A percentile compares a stretch with the other conserved stretches of the same genome.
phyloP scores from a whole-genome alignment of 2,797 vertebrate genomes.

The Cirrhinus molitorella region DNA sequence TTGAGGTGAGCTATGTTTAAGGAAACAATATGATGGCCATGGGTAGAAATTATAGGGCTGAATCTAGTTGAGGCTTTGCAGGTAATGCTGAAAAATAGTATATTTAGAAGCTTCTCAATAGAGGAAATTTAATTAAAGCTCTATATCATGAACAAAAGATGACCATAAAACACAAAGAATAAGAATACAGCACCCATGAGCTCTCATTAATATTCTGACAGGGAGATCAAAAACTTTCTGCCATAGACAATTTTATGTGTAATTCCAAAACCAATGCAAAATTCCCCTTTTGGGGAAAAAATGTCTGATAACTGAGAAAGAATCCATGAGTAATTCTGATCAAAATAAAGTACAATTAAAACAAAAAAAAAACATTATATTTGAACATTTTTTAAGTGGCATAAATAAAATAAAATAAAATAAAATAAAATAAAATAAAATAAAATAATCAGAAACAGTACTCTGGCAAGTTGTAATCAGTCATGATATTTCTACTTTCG shows the following conservation, averaged over 20 bases:
- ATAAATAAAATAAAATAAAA: too few species aligned
- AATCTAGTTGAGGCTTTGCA: not conserved
- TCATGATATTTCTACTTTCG: too few species aligned
- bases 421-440: too few species aligned
- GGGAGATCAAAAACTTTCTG: not conserved
- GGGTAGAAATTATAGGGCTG: constrained; percentile 41
- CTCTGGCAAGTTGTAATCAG: too few species aligned
- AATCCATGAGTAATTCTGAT: too few species aligned
- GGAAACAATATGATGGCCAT: constrained; percentile 20
- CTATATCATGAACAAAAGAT: constrained; percentile 19
- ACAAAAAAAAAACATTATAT: too few species aligned
- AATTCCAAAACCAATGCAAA: too few species aligned
- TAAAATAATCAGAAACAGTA: too few species aligned
- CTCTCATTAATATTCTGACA: constrained; percentile 3
- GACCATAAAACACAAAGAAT: not conserved
- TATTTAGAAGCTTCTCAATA: constrained; percentile 12
- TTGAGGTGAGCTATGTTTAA: not conserved
- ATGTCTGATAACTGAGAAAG: not conserved
- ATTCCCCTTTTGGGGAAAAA: too few species aligned
- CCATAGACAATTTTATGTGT: not conserved
- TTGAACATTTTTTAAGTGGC: too few species aligned
- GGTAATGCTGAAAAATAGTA: not conserved
- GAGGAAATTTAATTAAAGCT: not conserved
- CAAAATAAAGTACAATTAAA: too few species aligned
- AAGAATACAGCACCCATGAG: not conserved